Percentiles rank a stretch among this genome's conserved stretches.
Conservation (phyloP, 2,113 vertebrate species). For the Nesogale talazaci region DNA sequence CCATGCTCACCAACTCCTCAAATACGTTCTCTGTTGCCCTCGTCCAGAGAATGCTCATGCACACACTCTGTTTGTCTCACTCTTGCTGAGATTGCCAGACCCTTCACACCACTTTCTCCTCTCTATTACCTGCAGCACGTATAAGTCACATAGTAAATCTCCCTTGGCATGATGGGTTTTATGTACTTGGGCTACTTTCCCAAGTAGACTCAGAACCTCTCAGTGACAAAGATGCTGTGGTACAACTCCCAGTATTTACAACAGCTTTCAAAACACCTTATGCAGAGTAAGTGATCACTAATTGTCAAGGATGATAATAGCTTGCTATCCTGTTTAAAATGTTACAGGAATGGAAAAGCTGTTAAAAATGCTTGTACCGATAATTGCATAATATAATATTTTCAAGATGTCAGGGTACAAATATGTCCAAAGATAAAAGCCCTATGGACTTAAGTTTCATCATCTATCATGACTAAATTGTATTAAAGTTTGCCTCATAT, state of each 20-base stretch:
- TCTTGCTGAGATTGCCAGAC: no score
- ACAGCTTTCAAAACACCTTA: constrained; percentile 10
- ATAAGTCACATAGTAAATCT: background rate
- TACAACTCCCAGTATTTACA: background rate
- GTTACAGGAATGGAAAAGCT: constrained; percentile 17
- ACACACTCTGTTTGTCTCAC: background rate
- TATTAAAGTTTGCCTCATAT: constrained; percentile 42
- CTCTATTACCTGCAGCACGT: background rate
- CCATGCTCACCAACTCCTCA: background rate
- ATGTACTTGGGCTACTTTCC: background rate
- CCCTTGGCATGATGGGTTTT: background rate
- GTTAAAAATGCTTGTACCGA: constrained; percentile 45
- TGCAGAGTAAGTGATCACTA: background rate
- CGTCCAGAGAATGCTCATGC: background rate
- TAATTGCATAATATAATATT: constrained; percentile 61
- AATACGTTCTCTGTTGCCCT: background rate
- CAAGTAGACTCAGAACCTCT: background rate
- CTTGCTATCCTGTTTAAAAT: background rate
- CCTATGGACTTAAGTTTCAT: constrained; percentile 60
- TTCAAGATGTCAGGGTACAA: constrained; percentile 66
- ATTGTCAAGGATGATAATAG: constrained; percentile 22
- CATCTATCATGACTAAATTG: constrained; percentile 61
- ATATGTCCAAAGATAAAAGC: constrained; percentile 67
- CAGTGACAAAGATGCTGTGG: background rate
- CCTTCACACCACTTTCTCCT: no score